Conservation (phyloP, 2,113 vertebrate genomes). For the Catagonus wagneri region DNA sequence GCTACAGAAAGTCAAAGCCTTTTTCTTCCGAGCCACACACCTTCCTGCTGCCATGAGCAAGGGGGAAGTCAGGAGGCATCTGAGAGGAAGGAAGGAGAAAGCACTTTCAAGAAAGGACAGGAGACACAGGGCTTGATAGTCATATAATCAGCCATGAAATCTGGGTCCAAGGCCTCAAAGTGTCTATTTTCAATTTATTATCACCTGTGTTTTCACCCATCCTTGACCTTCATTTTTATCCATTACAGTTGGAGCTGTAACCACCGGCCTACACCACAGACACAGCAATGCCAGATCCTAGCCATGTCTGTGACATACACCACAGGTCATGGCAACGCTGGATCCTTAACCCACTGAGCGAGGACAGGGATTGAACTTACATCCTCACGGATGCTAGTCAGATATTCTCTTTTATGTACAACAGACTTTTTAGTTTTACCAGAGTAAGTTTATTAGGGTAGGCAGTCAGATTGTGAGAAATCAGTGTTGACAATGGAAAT, state of each 20-base stretch:
- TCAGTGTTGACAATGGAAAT: not conserved
- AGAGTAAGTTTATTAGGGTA: not conserved
- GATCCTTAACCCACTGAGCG: no score
- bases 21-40: not conserved
- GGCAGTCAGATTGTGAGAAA: not conserved
- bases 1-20: not conserved
- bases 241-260: not conserved
- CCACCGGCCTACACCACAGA: no score
- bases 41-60: not conserved
- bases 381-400: no score
- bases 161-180: not conserved
- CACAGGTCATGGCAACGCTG: no score
- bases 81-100: not conserved
- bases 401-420: no score
- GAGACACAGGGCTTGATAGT: not conserved
- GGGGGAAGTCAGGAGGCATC: not conserved
- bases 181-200: not conserved
- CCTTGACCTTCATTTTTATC: not conserved
- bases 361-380: no score
- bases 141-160: not conserved
- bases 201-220: not conserved
- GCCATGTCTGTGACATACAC: no score
- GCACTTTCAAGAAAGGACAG: fast-evolving
- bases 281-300: no score
- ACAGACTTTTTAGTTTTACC: not conserved